These are phyloP conservation scores for Metellina segmentata DNA, from an alignment of 2,888 invertebrate genomes.

Conservation along the genomic window DNA sequence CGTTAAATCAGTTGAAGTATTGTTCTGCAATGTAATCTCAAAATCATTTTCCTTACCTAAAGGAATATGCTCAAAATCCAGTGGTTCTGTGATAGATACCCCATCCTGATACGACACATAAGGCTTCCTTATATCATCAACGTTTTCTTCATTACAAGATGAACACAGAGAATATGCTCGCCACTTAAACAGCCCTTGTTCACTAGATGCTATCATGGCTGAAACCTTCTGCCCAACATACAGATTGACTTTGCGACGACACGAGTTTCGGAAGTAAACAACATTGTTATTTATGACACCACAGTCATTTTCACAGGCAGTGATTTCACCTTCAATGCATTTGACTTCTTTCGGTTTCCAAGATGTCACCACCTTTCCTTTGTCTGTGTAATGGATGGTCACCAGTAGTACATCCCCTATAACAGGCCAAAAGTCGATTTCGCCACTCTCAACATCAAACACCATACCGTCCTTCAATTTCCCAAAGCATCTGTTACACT, in stretches of 20 bases:
- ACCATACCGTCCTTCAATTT: slow-evolving; percentile 62
- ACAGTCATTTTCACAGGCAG: slow-evolving; percentile 62
- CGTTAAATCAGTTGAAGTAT: slow-evolving; percentile 23
- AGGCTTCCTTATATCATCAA: slow-evolving; percentile 35
- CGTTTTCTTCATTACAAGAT: slow-evolving; percentile 31
- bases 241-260: slow-evolving; percentile 47
- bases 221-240: slow-evolving; percentile 69
- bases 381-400: slow-evolving; percentile 40
- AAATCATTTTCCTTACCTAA: slow-evolving; percentile 65
- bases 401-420: slow-evolving; percentile 58
- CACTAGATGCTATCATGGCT: slow-evolving; percentile 63
- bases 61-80: slow-evolving; percentile 57
- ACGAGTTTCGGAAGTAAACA: slow-evolving; percentile 57
- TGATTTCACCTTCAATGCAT: slow-evolving; percentile 68
- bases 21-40: slow-evolving; percentile 32
- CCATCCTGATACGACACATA: slow-evolving; percentile 42
- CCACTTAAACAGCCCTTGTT: slow-evolving; percentile 67
- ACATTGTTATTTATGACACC: slow-evolving; percentile 67
- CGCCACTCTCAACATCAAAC: slow-evolving; percentile 56
- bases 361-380: slow-evolving; percentile 47
- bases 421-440: slow-evolving; percentile 63
- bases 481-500: slow-evolving; percentile 52
- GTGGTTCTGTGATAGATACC: slow-evolving; percentile 52
- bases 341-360: slow-evolving; percentile 68
- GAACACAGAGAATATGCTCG: slow-evolving; percentile 67